Percentiles rank a stretch among this genome's conserved stretches.
Conservation (phyloP, 2,113 vertebrate genomes). For the Ellobius talpinus region DNA sequence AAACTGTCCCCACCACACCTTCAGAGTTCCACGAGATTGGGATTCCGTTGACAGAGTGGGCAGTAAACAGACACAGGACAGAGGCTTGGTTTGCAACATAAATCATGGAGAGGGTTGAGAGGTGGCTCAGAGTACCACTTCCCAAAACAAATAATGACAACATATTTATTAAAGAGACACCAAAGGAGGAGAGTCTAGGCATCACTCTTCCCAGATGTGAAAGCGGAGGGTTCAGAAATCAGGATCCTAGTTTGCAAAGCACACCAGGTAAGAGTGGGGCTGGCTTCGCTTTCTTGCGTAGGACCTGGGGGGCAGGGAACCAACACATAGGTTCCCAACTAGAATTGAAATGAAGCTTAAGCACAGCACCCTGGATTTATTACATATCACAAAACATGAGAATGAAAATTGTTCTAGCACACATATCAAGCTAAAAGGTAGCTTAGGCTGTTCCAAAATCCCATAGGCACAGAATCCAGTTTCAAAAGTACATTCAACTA, state of each 20-base stretch:
- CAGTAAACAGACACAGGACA: slow-evolving; percentile 78
- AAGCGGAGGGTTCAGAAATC: slow-evolving; percentile 57
- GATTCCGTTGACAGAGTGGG: slow-evolving; percentile 73
- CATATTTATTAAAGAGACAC: slow-evolving; percentile 67
- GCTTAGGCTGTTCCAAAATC: slow-evolving; percentile 74
- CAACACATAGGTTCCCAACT: slow-evolving; percentile 46
- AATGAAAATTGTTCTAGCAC: slow-evolving; percentile 73
- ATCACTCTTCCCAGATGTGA: slow-evolving; percentile 62
- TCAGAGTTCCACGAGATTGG: slow-evolving; percentile 71
- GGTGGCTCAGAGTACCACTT: slow-evolving; percentile 64
- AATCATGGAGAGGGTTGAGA: slow-evolving; percentile 66
- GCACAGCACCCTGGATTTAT: slow-evolving; percentile 83
- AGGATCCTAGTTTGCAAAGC: slow-evolving; percentile 9
- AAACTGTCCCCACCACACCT: slow-evolving; percentile 78
- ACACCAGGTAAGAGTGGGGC: slow-evolving; percentile 15
- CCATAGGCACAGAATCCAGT: slow-evolving; percentile 75
- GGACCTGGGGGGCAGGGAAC: background rate
- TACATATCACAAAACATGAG: slow-evolving; percentile 78
- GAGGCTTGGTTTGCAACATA: slow-evolving; percentile 70
- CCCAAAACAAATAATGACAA: slow-evolving; percentile 72
- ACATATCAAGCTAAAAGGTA: slow-evolving; percentile 72
- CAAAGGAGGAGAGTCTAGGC: slow-evolving; percentile 35
- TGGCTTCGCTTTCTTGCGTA: slow-evolving; percentile 8
- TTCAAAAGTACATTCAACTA: slow-evolving; percentile 61
- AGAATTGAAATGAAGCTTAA: slow-evolving; percentile 69